phyloP scores from a whole-genome alignment of 1,140 invertebrate genomes.

The Drosophila busckii region DNA sequence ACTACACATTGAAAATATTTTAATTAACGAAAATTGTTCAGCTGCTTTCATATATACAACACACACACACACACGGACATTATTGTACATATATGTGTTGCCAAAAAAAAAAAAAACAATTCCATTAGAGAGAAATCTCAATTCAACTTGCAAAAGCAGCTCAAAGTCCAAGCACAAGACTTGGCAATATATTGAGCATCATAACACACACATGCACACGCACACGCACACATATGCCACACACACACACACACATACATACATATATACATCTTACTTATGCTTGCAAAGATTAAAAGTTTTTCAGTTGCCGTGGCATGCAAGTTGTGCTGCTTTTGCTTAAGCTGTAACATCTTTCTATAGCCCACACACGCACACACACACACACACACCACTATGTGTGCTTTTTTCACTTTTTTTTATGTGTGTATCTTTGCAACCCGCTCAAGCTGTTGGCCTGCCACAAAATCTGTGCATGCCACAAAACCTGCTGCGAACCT shows the following conservation, averaged over 20 bases:
- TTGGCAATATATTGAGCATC: conserved; percentile 63
- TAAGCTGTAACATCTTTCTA: conserved; percentile 75
- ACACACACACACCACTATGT: conserved; percentile 21
- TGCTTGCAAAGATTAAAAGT: conserved; percentile 74
- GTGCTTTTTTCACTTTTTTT: conserved; percentile 21
- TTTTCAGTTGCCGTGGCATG: conserved; percentile 60
- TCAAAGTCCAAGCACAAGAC: conserved; percentile 19
- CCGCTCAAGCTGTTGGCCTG: conserved; percentile 55
- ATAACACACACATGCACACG: conserved; percentile 24
- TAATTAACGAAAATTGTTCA: conserved; percentile 76
- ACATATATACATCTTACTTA: conserved; percentile 73
- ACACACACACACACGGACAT: conserved; percentile 1
- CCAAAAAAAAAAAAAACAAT: conserved; percentile 51
- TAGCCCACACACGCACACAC: conserved; percentile 1
- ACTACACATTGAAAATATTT: conserved; percentile 64
- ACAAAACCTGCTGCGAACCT: conserved; percentile 37
- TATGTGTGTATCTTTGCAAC: conserved; percentile 41
- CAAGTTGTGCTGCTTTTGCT: conserved; percentile 73
- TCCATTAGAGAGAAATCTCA: conserved; percentile 75
- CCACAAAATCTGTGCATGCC: conserved; percentile 32
- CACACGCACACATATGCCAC: conserved; percentile 3
- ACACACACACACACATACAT: conserved; percentile 8
- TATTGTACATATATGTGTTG: background rate
- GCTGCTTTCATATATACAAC: conserved; percentile 56
- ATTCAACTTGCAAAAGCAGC: conserved; percentile 45